These are phyloP conservation scores for Felis chaus DNA, from an alignment of 2,113 vertebrate genomes.

Conservation along the genomic window DNA sequence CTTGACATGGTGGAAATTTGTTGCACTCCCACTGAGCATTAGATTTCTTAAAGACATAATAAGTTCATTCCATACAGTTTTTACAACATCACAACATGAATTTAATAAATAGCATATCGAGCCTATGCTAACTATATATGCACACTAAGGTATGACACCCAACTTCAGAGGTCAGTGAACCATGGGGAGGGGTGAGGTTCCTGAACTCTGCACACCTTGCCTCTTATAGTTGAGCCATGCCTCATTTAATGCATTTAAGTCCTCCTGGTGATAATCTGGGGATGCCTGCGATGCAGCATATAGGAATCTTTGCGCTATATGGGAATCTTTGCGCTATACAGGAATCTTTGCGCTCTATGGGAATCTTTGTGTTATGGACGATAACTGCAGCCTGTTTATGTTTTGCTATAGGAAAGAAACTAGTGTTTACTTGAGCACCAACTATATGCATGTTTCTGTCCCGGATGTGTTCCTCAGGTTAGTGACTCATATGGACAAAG, in stretches of 20 bases:
- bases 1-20: no score
- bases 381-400: not conserved
- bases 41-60: not conserved
- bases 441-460: not conserved
- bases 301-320: no score
- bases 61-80: not conserved
- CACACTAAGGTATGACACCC: not conserved
- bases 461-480: not conserved
- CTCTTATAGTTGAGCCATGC: fast-evolving
- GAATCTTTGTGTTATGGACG: not conserved
- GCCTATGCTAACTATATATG: no score
- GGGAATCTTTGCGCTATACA: no score
- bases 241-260: no score
- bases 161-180: not conserved
- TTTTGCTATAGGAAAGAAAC: not conserved
- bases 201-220: no score
- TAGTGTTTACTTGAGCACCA: not conserved
- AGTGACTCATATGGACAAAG: not conserved
- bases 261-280: not conserved
- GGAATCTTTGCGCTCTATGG: no score
- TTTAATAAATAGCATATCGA: not conserved
- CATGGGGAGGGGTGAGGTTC: fast-evolving
- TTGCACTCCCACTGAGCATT: no score
- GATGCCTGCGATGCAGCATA: fast-evolving
- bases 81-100: not conserved